These are phyloP conservation scores for Onychomys leucogaster DNA, from an alignment of 2,797 vertebrate genomes.

Conservation along the genomic window DNA sequence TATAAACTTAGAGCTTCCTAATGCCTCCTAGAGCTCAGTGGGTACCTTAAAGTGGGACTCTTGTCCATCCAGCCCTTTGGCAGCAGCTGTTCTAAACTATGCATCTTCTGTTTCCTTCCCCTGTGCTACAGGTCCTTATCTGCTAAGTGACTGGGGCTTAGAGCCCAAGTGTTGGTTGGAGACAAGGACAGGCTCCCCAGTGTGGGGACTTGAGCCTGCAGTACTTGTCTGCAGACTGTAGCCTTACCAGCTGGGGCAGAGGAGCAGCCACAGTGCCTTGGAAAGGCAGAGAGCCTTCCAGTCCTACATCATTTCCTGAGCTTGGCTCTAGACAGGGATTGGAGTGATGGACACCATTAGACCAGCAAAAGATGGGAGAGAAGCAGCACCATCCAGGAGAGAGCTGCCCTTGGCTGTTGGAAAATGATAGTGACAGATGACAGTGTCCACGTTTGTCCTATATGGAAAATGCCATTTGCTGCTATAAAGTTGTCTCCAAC, in stretches of 20 bases:
- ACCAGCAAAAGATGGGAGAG: not conserved
- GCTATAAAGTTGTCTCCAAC: not conserved
- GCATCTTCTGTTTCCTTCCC: not conserved
- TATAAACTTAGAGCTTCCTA: not conserved
- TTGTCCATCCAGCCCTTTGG: not conserved
- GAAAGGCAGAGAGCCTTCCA: not conserved
- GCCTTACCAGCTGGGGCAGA: not conserved
- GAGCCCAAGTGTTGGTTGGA: not conserved
- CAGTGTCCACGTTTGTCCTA: not conserved
- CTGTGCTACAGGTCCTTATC: not conserved
- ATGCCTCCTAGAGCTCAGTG: not conserved
- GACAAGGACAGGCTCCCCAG: not conserved
- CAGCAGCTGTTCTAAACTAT: not conserved
- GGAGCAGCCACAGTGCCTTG: not conserved
- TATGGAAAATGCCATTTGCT: not conserved
- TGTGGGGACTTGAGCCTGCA: not conserved
- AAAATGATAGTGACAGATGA: not conserved
- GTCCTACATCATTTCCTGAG: rapidly evolving
- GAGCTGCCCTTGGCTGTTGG: not conserved
- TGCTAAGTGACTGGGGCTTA: not conserved
- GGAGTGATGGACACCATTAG: not conserved
- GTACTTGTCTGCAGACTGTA: not conserved
- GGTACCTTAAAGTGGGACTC: not conserved
- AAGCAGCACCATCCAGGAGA: not conserved
- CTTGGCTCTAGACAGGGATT: not conserved